phyloP scores from a whole-genome alignment of 2,888 invertebrate genomes.

The Ennomos quercinarius region DNA sequence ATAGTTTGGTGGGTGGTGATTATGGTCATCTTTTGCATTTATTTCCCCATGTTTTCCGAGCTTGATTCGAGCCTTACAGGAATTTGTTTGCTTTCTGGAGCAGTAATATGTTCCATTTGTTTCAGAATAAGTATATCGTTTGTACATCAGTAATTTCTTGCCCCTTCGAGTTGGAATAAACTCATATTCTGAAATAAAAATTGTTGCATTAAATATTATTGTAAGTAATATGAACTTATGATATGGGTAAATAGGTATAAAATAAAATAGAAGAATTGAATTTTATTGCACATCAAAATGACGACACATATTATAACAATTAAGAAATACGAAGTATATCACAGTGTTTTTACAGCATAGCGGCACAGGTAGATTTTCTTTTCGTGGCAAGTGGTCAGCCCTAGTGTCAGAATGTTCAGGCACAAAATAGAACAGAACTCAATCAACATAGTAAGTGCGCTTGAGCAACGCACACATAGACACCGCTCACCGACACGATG shows the following conservation, averaged over 20 bases:
- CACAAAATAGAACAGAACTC: no score
- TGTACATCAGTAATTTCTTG: conserved; percentile 17
- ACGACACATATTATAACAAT: no score
- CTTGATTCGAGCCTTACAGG: conserved; percentile 27
- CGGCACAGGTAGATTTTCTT: no score
- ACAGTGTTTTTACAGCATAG: no score
- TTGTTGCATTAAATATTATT: no score
- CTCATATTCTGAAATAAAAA: conserved; percentile 3
- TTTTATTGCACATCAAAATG: neutral
- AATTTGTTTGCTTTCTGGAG: conserved; percentile 12
- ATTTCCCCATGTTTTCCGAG: conserved; percentile 1
- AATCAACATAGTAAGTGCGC: no score
- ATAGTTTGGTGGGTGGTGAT: conserved; percentile 28
- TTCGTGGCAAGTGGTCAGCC: no score
- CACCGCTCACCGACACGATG: no score
- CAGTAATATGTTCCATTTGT: conserved; percentile 28
- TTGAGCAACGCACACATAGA: no score
- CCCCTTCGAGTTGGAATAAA: conserved; percentile 16
- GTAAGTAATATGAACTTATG: conserved; percentile 4
- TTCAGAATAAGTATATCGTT: conserved; percentile 21
- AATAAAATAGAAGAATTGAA: neutral
- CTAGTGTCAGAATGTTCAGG: no score
- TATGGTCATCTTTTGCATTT: conserved; percentile 3
- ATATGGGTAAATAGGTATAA: conserved; percentile 4
- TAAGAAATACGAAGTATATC: no score